These are phyloP conservation scores for Drosophila nigromelanica DNA, from an alignment of 1,140 invertebrate genomes.

Conservation along the genomic window DNA sequence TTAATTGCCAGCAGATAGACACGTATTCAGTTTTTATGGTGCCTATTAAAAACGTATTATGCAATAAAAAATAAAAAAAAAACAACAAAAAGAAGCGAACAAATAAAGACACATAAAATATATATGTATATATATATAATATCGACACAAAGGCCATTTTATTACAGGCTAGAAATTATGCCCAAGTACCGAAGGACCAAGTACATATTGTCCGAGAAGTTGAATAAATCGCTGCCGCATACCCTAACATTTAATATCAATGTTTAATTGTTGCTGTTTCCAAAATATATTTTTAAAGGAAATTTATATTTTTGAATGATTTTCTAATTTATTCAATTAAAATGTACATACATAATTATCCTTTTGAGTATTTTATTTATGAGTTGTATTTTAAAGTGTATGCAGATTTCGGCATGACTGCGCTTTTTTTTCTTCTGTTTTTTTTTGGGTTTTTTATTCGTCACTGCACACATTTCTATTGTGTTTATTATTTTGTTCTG, in stretches of 20 bases:
- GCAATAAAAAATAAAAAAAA: slow-evolving; percentile 47
- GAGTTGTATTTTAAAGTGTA: not conserved
- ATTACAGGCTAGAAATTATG: slow-evolving; percentile 69
- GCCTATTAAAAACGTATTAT: slow-evolving; percentile 72
- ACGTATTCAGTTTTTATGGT: slow-evolving; percentile 40
- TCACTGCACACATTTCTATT: slow-evolving; percentile 52
- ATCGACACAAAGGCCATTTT: slow-evolving; percentile 74
- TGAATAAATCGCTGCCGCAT: slow-evolving; percentile 4
- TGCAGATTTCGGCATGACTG: not conserved
- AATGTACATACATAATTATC: too few species aligned
- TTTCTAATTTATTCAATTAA: too few species aligned
- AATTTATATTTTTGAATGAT: not conserved
- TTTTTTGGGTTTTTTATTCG: slow-evolving; percentile 21
- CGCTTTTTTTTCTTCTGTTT: not conserved
- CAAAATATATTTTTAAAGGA: not conserved
- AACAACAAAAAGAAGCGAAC: slow-evolving; percentile 18
- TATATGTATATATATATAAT: slow-evolving; percentile 70
- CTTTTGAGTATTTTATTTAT: not conserved
- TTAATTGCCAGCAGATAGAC: slow-evolving; percentile 58
- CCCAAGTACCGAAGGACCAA: slow-evolving; percentile 41
- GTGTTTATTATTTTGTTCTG: slow-evolving; percentile 56
- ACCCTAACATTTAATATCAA: slow-evolving; percentile 2
- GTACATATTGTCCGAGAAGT: slow-evolving; percentile 13
- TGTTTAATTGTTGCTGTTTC: not conserved
- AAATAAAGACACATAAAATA: slow-evolving; percentile 63